Evolutionary conservation across 64 coral and sea anemone genomes (phyloP).

Genomic region (Porites lutea): DNA sequence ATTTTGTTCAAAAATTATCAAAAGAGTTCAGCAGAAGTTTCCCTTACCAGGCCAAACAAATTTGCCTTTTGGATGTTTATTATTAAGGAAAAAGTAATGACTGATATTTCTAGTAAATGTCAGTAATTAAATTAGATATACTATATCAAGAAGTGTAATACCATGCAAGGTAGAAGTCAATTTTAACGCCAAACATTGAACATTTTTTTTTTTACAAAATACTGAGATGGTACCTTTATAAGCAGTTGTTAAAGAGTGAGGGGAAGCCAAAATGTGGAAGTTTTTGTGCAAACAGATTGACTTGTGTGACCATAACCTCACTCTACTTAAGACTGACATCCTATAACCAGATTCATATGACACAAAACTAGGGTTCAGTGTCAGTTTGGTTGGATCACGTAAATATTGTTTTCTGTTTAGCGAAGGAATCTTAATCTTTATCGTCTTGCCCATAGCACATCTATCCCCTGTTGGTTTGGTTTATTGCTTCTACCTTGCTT

Average conservation of each 20-base stretch:
- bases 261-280: too few relatives aligned
- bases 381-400: neutral
- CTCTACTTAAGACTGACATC: too few relatives aligned
- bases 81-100: neutral
- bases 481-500: neutral
- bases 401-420: too few relatives aligned
- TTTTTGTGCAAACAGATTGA: too few relatives aligned
- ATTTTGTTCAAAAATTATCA: conserved; percentile 11
- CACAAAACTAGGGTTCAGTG: neutral
- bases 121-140: neutral
- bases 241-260: too few relatives aligned
- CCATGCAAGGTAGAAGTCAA: conserved; percentile 9
- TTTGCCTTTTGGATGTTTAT: conserved; percentile 1
- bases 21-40: conserved; percentile 18
- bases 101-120: neutral
- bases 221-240: too few relatives aligned
- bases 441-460: too few relatives aligned
- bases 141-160: neutral
- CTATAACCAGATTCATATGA: neutral
- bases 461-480: neutral
- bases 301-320: too few relatives aligned
- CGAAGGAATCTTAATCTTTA: too few relatives aligned
- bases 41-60: neutral
- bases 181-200: neutral
- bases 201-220: too few relatives aligned